These are phyloP conservation scores for Nasua narica DNA, from an alignment of 2,797 vertebrate species.

Conservation along the genomic window DNA sequence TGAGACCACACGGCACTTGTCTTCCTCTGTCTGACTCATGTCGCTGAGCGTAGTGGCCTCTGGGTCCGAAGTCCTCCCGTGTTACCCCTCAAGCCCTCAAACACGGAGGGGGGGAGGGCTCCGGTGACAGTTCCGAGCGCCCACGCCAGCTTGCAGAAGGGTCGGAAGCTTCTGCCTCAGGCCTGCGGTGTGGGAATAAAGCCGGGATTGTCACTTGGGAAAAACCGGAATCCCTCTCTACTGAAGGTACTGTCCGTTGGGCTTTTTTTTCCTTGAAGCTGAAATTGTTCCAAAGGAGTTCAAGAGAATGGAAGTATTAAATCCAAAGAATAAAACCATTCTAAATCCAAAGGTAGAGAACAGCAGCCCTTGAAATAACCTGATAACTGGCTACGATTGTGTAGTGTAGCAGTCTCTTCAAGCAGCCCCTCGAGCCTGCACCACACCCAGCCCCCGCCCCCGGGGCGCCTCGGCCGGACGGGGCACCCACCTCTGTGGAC, in stretches of 20 bases:
- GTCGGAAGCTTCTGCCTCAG: not conserved
- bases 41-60: not conserved
- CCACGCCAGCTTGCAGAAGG: too few relatives aligned
- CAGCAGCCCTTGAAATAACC: not conserved
- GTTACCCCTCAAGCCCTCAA: not conserved
- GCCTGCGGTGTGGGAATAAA: rapidly evolving
- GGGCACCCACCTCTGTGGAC: not conserved
- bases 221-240: too few relatives aligned
- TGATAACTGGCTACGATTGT: not conserved
- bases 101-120: not conserved
- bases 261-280: not conserved
- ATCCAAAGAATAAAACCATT: not conserved
- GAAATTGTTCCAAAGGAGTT: not conserved
- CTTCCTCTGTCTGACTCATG: not conserved
- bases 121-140: rapidly evolving
- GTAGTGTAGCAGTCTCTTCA: rapidly evolving
- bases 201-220: not conserved
- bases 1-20: not conserved
- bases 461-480: not conserved
- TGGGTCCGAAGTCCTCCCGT: not conserved
- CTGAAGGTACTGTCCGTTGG: too few relatives aligned
- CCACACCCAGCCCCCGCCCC: not conserved
- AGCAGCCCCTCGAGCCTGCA: rapidly evolving
- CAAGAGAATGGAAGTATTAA: not conserved
- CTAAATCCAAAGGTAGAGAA: not conserved